Conservation (phyloP, 2,797 vertebrate genomes). For the Delichon dasypus region DNA sequence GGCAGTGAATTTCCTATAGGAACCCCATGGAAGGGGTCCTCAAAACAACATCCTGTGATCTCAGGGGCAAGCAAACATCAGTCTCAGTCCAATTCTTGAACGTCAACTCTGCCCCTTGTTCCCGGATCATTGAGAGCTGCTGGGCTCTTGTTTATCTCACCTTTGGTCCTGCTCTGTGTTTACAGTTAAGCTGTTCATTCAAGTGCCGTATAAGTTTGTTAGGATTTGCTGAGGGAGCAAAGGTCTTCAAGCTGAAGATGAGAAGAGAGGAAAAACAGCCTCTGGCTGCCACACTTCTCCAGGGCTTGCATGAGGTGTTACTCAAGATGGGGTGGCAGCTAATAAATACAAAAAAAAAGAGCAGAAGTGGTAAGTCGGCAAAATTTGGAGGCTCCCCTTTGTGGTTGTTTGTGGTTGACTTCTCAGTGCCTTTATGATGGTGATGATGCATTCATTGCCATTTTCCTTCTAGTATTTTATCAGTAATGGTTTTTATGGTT, state of each 20-base stretch:
- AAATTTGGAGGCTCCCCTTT: neutral
- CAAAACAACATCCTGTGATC: conserved; percentile 46
- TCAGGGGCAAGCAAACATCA: conserved; percentile 57
- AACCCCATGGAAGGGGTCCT: conserved; percentile 8
- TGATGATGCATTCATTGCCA: neutral
- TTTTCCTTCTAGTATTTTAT: conserved; percentile 35
- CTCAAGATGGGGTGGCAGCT: conserved; percentile 38
- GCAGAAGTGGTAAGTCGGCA: neutral
- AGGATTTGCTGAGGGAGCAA: conserved; percentile 67
- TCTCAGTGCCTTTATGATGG: neutral
- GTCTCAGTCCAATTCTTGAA: conserved; percentile 57
- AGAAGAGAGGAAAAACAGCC: conserved; percentile 50
- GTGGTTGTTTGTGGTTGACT: neutral
- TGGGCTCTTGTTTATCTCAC: conserved; percentile 68
- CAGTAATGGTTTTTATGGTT: conserved; percentile 18
- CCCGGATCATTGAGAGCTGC: conserved; percentile 57
- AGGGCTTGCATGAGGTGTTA: conserved; percentile 23
- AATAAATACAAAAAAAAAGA: neutral
- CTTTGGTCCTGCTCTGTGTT: conserved; percentile 69
- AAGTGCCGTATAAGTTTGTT: conserved; percentile 68
- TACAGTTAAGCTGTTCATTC: conserved; percentile 66
- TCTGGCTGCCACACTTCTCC: conserved; percentile 8
- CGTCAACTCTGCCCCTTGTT: conserved; percentile 65
- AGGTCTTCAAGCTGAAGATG: conserved; percentile 61
- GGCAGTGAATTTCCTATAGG: neutral